phyloP scores from a whole-genome alignment of 2,888 invertebrate species.

The Miltochrista miniata region DNA sequence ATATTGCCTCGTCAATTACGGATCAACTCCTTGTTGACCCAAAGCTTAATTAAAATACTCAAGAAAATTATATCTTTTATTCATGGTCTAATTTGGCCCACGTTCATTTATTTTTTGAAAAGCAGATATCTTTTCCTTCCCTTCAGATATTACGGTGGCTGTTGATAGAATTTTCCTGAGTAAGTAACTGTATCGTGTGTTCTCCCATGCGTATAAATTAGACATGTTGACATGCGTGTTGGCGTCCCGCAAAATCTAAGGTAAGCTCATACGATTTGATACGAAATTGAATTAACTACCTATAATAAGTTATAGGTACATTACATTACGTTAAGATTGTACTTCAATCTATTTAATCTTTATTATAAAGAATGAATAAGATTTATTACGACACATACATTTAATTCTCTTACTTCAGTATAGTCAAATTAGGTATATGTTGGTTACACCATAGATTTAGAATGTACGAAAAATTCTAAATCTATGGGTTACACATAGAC shows the following conservation, averaged over 20 bases:
- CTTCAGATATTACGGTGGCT: too few relatives aligned
- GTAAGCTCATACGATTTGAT: not conserved
- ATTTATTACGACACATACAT: too few relatives aligned
- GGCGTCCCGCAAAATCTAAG: constrained; percentile 7
- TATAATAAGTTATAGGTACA: not conserved
- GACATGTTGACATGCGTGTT: constrained; percentile 20
- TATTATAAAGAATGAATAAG: too few relatives aligned
- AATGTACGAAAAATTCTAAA: too few relatives aligned
- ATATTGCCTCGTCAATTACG: constrained; percentile 10
- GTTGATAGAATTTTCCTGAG: not conserved
- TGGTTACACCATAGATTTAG: too few relatives aligned
- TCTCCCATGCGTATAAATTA: constrained; percentile 27
- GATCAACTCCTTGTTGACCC: constrained; percentile 5
- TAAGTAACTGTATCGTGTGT: constrained; percentile 12
- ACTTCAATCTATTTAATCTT: too few relatives aligned
- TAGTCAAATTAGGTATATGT: too few relatives aligned
- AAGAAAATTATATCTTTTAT: constrained; percentile 16
- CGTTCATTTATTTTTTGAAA: too few relatives aligned
- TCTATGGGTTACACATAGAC: too few relatives aligned
- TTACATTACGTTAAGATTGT: too few relatives aligned
- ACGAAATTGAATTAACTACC: not conserved
- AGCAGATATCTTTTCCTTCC: too few relatives aligned
- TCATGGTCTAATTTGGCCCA: constrained; percentile 16
- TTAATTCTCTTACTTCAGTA: too few relatives aligned
- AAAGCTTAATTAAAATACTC: constrained; percentile 16